These are phyloP conservation scores for Anhinga rufa DNA, from an alignment of 2,113 vertebrate species.

Conservation along the genomic window DNA sequence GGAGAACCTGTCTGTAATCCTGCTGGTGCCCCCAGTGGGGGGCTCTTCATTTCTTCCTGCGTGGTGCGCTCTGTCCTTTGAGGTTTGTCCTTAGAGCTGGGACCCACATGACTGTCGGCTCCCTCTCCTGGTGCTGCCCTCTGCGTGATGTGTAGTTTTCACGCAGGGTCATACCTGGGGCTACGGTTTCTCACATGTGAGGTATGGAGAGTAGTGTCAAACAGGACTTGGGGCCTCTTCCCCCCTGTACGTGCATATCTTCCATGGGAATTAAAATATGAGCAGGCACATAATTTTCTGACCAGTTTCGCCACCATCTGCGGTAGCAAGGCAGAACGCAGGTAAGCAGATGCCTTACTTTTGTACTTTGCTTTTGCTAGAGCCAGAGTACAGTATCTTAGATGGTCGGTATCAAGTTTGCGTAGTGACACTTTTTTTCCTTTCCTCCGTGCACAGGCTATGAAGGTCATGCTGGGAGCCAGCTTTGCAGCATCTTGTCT, in stretches of 20 bases:
- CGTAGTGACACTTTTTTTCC: background rate
- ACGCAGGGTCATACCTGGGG: background rate
- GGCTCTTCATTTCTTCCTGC: background rate
- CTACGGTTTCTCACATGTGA: fast-evolving
- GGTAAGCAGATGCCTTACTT: background rate
- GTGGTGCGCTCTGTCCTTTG: background rate
- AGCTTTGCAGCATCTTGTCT: background rate
- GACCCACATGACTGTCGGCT: too few species aligned
- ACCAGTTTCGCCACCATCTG: background rate
- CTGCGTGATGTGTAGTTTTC: background rate
- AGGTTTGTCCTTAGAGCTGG: background rate
- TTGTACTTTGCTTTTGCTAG: background rate
- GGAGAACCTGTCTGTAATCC: background rate
- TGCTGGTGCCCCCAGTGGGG: background rate
- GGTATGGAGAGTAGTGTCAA: background rate
- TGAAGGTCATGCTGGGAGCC: background rate
- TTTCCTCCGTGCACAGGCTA: background rate
- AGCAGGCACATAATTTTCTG: background rate
- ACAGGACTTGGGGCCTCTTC: background rate
- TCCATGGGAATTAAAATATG: background rate
- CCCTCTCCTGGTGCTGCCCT: background rate
- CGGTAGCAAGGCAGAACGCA: background rate
- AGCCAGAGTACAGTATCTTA: background rate
- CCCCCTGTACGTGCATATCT: fast-evolving
- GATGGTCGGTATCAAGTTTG: background rate